Percentiles rank a stretch among this genome's conserved stretches.
Conservation (phyloP, 2,888 invertebrate genomes). For the Drosophila nr. perissopoda region DNA sequence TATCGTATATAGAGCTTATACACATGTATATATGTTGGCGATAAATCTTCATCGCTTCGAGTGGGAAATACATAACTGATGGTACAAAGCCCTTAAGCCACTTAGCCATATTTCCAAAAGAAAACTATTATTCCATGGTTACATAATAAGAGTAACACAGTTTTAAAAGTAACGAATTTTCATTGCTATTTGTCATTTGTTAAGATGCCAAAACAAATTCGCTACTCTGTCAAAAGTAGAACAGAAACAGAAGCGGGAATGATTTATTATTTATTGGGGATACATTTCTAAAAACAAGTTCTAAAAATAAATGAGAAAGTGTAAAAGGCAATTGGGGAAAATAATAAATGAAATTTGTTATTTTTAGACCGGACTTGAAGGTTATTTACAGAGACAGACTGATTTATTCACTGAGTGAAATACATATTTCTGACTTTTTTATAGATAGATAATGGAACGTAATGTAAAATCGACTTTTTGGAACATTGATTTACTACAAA, state of each 20-base stretch:
- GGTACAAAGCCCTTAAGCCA: conserved; percentile 67
- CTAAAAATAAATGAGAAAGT: not conserved
- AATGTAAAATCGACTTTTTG: not conserved
- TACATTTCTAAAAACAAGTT: not conserved
- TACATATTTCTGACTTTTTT: not conserved
- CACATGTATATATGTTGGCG: conserved; percentile 4
- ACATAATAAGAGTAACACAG: conserved; percentile 5
- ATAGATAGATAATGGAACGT: not conserved
- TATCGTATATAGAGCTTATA: not conserved
- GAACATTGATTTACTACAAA: not conserved
- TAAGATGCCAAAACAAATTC: not conserved
- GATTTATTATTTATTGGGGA: conserved; percentile 1
- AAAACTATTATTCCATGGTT: conserved; percentile 25
- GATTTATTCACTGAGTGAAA: not conserved
- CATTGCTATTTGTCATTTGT: conserved; percentile 8
- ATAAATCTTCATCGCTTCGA: conserved; percentile 36
- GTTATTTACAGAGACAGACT: not conserved
- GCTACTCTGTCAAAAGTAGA: too few relatives aligned
- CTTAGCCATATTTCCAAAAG: conserved; percentile 52
- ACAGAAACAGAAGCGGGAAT: not conserved
- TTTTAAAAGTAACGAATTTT: conserved; percentile 13
- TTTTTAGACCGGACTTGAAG: not conserved
- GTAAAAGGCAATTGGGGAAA: not conserved
- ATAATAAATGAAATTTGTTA: not conserved
- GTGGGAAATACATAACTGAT: conserved; percentile 29